Conservation (phyloP, 2,113 vertebrate species). For the Heteronetta atricapilla region DNA sequence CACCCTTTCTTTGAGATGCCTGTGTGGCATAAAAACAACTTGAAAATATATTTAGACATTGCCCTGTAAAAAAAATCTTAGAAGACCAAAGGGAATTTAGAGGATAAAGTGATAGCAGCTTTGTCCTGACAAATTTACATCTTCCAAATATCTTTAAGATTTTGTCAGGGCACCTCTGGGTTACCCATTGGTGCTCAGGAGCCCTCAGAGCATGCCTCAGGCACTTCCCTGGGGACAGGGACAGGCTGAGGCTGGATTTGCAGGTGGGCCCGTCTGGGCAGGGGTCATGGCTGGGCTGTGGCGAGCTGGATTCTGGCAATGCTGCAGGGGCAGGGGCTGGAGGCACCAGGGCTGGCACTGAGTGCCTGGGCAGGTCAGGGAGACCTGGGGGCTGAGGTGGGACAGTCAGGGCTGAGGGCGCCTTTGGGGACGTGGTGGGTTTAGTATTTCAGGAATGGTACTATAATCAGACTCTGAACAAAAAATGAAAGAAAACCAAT, state of each 20-base stretch:
- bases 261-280: accelerated
- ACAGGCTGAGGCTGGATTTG: accelerated
- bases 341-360: accelerated
- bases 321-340: accelerated
- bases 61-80: background rate
- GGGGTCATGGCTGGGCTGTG: too few relatives aligned
- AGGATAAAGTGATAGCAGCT: background rate
- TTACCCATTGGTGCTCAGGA: accelerated
- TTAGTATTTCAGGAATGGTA: background rate
- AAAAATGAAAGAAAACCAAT: background rate
- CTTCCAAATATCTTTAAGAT: background rate
- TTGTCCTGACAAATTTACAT: background rate
- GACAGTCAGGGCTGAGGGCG: accelerated
- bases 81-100: background rate
- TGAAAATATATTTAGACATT: background rate
- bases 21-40: background rate
- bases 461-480: background rate
- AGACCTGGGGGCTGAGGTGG: background rate
- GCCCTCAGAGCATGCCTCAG: accelerated
- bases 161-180: background rate
- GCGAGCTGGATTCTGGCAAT: accelerated
- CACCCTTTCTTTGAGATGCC: background rate
- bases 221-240: background rate
- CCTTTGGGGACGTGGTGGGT: accelerated
- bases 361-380: accelerated